Conservation (phyloP, 2,888 invertebrate genomes). For the Calameuta idolon region DNA sequence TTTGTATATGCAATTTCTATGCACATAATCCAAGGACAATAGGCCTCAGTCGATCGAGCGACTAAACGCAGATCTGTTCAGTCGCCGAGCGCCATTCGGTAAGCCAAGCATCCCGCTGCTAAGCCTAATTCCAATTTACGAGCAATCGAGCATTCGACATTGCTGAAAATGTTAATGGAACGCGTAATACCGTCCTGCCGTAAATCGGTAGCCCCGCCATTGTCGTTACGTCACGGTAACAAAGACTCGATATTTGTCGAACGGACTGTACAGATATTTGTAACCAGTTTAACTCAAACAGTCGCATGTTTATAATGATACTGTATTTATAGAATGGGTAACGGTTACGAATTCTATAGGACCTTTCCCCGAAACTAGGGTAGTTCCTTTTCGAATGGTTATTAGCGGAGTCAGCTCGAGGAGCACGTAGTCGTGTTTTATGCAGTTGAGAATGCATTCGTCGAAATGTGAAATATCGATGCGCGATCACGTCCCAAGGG, state of each 20-base stretch:
- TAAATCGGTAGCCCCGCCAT: neutral
- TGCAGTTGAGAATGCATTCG: constrained; percentile 32
- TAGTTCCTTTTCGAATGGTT: neutral
- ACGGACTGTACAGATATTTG: neutral
- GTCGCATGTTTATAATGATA: neutral
- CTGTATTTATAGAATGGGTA: neutral
- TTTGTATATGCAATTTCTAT: constrained; percentile 34
- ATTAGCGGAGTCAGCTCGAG: neutral
- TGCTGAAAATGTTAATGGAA: neutral
- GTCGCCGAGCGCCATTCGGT: neutral
- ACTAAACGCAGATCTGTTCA: constrained; percentile 48
- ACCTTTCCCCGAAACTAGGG: neutral
- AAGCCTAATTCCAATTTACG: constrained; percentile 7
- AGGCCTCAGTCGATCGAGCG: constrained; percentile 21
- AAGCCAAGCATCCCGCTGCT: neutral
- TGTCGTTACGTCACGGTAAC: neutral
- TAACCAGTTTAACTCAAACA: neutral
- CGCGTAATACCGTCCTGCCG: neutral
- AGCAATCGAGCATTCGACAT: neutral
- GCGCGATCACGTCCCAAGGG: constrained; percentile 51
- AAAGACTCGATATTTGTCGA: neutral
- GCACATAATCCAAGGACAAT: constrained; percentile 53
- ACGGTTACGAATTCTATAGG: neutral
- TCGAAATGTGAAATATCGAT: constrained; percentile 33
- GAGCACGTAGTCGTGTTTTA: neutral